phyloP scores from a whole-genome alignment of 64 coral and sea anemone genomes.

The Pocillopora damicornis region DNA sequence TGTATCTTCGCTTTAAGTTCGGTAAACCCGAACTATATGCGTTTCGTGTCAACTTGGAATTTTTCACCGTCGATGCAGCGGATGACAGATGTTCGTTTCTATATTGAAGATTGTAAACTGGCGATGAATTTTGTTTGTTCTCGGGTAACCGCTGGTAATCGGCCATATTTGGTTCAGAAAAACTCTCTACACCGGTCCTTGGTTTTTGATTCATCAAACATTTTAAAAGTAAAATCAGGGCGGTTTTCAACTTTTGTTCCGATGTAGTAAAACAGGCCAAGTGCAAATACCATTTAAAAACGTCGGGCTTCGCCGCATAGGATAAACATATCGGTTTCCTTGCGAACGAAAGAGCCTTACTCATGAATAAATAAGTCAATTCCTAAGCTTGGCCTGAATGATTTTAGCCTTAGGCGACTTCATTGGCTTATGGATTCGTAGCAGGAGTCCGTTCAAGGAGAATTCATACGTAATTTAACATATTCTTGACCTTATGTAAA shows the following conservation, averaged over 20 bases:
- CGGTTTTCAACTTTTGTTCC: not conserved
- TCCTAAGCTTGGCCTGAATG: not conserved
- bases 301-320: not conserved
- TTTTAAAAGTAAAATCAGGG: no score
- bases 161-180: not conserved
- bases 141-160: not conserved
- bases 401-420: not conserved
- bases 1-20: not conserved
- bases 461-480: not conserved
- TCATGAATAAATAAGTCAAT: constrained; percentile 28
- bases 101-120: not conserved
- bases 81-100: not conserved
- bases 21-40: constrained; percentile 1
- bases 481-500: not conserved
- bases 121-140: not conserved
- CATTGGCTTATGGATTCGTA: not conserved
- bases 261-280: not conserved
- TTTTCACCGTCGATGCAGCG: not conserved
- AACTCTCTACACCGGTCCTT: not conserved
- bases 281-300: not conserved
- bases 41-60: not conserved
- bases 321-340: not conserved
- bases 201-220: not conserved
- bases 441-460: not conserved
- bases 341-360: not conserved